Evolutionary conservation across 2,888 invertebrate species (phyloP), one percentile per base, ranked within the genome.

Genomic region (Mechanitis messenoides): DNA sequence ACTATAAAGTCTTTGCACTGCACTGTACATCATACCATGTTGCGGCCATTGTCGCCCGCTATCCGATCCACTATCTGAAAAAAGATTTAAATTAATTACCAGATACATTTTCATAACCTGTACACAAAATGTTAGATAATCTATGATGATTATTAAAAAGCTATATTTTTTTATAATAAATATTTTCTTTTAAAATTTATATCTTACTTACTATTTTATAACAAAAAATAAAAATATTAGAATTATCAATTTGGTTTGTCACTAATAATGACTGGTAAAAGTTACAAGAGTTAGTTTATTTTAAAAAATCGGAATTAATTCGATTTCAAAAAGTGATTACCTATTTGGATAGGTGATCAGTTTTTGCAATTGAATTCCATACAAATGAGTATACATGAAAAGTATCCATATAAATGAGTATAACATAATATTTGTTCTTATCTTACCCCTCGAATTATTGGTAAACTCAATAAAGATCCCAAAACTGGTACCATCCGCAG

Each of bases 401-500:
- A 47, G 6, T 1, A n/a, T 47, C 28, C 3, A 4, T 9, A 45
- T 11, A 7, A 45, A 6, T 35, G 35, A 2, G 4, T 28, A 28
- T 50, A 3, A 50, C 6, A 9, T 42, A 42, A 42, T 31, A 20
- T 28, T 0, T 28, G 12, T 5, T 7, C 87, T 83, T 60, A 92
- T 7, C 87, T 83, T 60, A 92, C 93, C 77, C 94, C 93, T 90
- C 96, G 93, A 71, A 99, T 94, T 62, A 97, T 94, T 45, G 99
- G 98, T 75, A 98, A 91, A 85, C 94, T 97, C 55, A 99, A 92
- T 69, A 99, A 75, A 7, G 95, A 94, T 20, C 98, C 98, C 63
- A 99, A 80, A 6, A 98, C 91, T 59, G 99, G 99, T 65, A 99
- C 94, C 85, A 98, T 93, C 76, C 98, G 92, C 70, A 99, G 87